A percentile compares a stretch with the other conserved stretches of the same genome.
Evolutionary conservation across 2,888 invertebrate genomes (phyloP).

Genomic region (Dascillus cervinus): DNA sequence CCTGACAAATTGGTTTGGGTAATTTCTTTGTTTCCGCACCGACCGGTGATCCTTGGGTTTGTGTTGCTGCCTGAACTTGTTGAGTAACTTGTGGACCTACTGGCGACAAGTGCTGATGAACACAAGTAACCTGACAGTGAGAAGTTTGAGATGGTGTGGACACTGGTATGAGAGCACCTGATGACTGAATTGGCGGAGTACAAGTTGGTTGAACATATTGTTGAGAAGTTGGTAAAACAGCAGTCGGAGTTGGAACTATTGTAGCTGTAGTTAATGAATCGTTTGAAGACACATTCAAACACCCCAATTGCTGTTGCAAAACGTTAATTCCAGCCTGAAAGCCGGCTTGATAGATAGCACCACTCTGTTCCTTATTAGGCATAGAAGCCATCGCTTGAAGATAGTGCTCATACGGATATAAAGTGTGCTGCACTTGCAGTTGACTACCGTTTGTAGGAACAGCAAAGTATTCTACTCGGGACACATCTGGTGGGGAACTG

Average conservation of each 20-base stretch:
- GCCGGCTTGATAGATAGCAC: slow-evolving; percentile 37
- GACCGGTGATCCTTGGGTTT: slow-evolving; percentile 45
- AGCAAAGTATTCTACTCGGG: slow-evolving; percentile 44
- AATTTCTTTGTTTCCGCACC: slow-evolving; percentile 26
- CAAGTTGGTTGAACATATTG: slow-evolving; percentile 26
- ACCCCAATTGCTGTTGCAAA: slow-evolving; percentile 38
- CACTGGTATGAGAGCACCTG: slow-evolving; percentile 27
- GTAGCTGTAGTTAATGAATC: slow-evolving; percentile 32
- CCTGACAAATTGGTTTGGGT: slow-evolving; percentile 29
- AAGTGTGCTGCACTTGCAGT: slow-evolving; percentile 33
- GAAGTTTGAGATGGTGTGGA: slow-evolving; percentile 21
- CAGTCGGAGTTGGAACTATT: slow-evolving; percentile 30
- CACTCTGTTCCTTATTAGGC: slow-evolving; percentile 32
- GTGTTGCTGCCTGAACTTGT: slow-evolving; percentile 58
- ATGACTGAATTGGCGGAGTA: slow-evolving; percentile 23
- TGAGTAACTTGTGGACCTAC: slow-evolving; percentile 31
- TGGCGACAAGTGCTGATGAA: slow-evolving; percentile 25
- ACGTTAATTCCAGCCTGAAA: slow-evolving; percentile 41
- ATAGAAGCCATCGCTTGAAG: slow-evolving; percentile 40
- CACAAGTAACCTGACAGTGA: slow-evolving; percentile 32
- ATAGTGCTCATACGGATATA: slow-evolving; percentile 41
- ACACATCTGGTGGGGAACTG: slow-evolving; percentile 34
- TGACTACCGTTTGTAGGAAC: slow-evolving; percentile 37
- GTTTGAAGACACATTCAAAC: no score
- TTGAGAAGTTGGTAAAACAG: slow-evolving; percentile 22